Base-by-base conservation (phyloP, 2,113 vertebrate species). In the Oncorhynchus nerka region DNA sequence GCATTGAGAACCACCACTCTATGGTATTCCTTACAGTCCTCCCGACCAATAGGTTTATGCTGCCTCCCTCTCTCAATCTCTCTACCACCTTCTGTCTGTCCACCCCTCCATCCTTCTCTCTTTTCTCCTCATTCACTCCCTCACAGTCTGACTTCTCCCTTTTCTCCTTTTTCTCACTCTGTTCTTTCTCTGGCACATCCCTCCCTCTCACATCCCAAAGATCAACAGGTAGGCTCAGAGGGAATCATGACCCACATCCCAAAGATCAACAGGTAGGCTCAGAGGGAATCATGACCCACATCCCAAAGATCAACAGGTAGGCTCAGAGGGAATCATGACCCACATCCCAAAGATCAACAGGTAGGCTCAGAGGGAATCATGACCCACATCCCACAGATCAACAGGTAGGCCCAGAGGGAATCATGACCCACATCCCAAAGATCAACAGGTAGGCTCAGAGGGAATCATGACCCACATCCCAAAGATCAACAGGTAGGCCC, bases 21-120 rank as follows among this genome's bases (percentile, higher is more conserved):
- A 83, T 88, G 86, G 90, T 87, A 89, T 89, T 87, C 79, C 83
- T 83, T 85, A 87, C 87, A 82, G 78, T 87, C 71, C 76, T 86
- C 88, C 85, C 85, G 81, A 75, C 86, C 80, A 79, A 82, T 78
- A 83, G 90, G 88, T 89, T 85, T 78, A 82, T 85, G 39, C 8
- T 45, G 9, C 39, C 51, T 19, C 15, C 16, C 51, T 55, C 12
- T 19, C 51, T 55, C 16, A 55, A 55, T 55, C 51, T 55, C 51
- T 55, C 19, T 55, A 13, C 16, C 51, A 19, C 51, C 1, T 55
- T 45, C 39, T 45, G 13, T 55, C 51, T 16, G 1, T 5, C 51
- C 4, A 55, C 15, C 51, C 84, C 70, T 75, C 74, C 77, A 45
- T 55, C 16, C 15, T 19, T 19, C 49, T 75, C 26, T 39, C 26